Evolutionary conservation across 2,113 vertebrate species (phyloP).

Genomic region (Chrysochloris asiatica): DNA sequence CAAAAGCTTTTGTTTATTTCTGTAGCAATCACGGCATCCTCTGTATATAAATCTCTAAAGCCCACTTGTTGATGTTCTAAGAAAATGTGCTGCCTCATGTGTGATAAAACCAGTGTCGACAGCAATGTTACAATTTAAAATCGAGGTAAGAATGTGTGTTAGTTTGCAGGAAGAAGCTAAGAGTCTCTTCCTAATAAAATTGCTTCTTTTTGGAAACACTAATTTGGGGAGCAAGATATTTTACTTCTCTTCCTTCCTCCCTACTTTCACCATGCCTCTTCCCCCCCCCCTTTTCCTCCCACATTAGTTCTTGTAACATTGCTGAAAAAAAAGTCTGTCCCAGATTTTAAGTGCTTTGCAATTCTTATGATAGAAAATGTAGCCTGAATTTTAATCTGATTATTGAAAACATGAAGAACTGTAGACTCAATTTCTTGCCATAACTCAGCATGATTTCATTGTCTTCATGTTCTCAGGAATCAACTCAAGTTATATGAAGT

Average conservation of each 20-base stretch:
- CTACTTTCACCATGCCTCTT: background rate
- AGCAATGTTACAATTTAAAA: conserved; percentile 58
- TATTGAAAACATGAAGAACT: conserved; percentile 55
- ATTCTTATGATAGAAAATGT: conserved; percentile 56
- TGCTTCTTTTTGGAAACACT: conserved; percentile 56
- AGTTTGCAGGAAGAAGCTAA: conserved; percentile 19
- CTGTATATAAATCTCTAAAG: conserved; percentile 42
- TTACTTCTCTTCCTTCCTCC: background rate
- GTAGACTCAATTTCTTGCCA: conserved; percentile 52
- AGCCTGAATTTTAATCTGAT: conserved; percentile 57
- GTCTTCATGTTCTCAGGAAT: background rate
- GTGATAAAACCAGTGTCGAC: conserved; percentile 57
- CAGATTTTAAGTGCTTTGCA: conserved; percentile 66
- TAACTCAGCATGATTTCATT: conserved; percentile 42
- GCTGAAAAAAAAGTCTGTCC: conserved; percentile 53
- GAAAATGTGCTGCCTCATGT: conserved; percentile 66
- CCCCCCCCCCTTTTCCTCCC: background rate
- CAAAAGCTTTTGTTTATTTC: conserved; percentile 55
- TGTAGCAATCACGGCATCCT: conserved; percentile 36
- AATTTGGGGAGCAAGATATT: background rate
- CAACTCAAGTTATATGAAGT: background rate
- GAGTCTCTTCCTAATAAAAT: background rate
- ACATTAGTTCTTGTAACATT: conserved; percentile 49
- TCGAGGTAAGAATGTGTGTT: conserved; percentile 27
- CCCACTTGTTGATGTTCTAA: conserved; percentile 55